Base-by-base conservation (phyloP, 2,113 vertebrate species). In the Gambusia affinis region DNA sequence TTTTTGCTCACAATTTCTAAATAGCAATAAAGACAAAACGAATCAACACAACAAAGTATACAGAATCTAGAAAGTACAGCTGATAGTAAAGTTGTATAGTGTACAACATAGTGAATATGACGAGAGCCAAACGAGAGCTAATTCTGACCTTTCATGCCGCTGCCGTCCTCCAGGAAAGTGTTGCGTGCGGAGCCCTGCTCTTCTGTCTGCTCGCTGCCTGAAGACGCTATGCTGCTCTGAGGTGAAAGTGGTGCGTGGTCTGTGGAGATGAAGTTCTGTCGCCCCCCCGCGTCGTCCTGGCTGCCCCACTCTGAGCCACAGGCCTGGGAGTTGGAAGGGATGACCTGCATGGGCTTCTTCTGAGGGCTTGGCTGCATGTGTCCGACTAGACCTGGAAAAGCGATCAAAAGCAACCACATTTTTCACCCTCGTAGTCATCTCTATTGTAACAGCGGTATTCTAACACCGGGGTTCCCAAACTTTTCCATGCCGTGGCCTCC, bases 191-290 rank as follows among this genome's bases (percentile, higher is more conserved):
- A 94, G 73, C 93, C 87, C 84, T 95, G 95, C 27, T 98, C 97
- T 87, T 98, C 97, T 0, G 97, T 97, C 92, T 97, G 97, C 87
- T 98, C 97, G 27, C 97, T 98, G 87, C 97, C 97, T 4, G 97
- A 98, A 30, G 97, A 98, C 28, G 97, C 96, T 66, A 98, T 96
- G 33, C 97, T 98, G 93, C 97, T 97, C 92, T 98, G 97, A 6
- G 97, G 97, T 0, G 97, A 98, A 64, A 98, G 95, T 37, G 97
- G 97, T 2, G 97, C 97, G 3, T 97, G 97, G 81, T 98, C 96
- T n/a, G 95, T 86, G 12, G 95, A 88, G 61, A 92, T 86, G 75
- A 95, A 95, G 71, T 91, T 94, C 73, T 95, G 91, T 33, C 96
- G 92, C 3, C 94, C 92, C 5, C 92, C 90, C 4, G 90, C 84